Percentiles rank a stretch among this genome's conserved stretches.
phyloP scores from a whole-genome alignment of 2,797 vertebrate species.

The Borostomias antarcticus region DNA sequence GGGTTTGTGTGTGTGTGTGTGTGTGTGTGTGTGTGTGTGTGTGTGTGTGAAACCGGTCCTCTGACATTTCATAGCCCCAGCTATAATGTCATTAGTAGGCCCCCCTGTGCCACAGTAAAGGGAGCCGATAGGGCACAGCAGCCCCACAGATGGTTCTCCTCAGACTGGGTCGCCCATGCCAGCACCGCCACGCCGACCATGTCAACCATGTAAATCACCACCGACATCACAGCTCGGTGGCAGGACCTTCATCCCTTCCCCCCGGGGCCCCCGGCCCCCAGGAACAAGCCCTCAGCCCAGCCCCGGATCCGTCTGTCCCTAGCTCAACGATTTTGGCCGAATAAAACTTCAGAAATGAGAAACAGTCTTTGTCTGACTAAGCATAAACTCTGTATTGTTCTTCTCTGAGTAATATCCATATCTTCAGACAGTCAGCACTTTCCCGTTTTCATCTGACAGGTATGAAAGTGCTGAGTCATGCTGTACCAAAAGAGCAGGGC shows the following conservation, averaged over 20 bases:
- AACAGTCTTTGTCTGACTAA: constrained; percentile 61
- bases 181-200: neutral
- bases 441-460: constrained; percentile 42
- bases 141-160: constrained; percentile 45
- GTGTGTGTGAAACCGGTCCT: constrained; percentile 23
- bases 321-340: constrained; percentile 4
- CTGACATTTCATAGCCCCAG: constrained; percentile 39
- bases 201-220: neutral
- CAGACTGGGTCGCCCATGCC: neutral
- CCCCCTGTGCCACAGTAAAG: constrained; percentile 19
- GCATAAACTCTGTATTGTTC: constrained; percentile 54
- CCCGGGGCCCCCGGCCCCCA: neutral
- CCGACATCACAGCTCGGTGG: neutral
- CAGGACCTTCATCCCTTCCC: neutral
- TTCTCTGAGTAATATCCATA: constrained; percentile 53
- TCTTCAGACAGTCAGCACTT: constrained; percentile 64
- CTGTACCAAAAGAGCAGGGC: constrained; percentile 33
- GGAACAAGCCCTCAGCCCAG: constrained; percentile 5
- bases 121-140: constrained; percentile 57
- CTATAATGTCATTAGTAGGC: constrained; percentile 60
- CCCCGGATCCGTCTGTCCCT: neutral
- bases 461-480: constrained; percentile 58
- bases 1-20: constrained; percentile 2
- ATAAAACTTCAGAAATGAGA: constrained; percentile 25
- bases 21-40: constrained; percentile 1